Conservation (phyloP, 2,888 invertebrate species). For the Eilema sororculum region DNA sequence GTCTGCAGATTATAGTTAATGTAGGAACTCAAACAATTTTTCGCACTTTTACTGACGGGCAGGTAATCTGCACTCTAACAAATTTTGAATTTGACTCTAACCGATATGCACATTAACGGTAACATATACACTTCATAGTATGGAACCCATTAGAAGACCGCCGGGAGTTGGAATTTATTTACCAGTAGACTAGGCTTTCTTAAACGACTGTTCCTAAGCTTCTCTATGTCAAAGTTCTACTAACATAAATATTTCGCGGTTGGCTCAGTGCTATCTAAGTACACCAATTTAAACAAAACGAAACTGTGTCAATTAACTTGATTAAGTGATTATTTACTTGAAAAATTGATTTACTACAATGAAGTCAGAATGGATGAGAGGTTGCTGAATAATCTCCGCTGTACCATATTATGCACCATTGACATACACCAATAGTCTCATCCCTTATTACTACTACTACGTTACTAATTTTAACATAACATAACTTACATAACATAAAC, state of each 20-base stretch:
- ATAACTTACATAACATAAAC: too few relatives aligned
- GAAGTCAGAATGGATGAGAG: background rate
- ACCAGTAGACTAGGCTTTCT: background rate
- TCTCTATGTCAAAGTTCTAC: background rate
- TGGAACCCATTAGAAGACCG: background rate
- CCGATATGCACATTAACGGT: too few relatives aligned
- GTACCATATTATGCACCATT: too few relatives aligned
- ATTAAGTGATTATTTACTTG: conserved; percentile 8
- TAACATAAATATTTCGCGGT: background rate
- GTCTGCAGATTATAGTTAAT: too few relatives aligned
- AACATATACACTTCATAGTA: background rate
- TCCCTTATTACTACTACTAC: too few relatives aligned
- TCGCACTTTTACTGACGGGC: too few relatives aligned
- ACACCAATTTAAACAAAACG: background rate
- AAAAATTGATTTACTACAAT: background rate
- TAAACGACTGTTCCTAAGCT: background rate
- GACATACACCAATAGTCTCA: too few relatives aligned
- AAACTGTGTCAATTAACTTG: conserved; percentile 1
- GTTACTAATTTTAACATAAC: too few relatives aligned
- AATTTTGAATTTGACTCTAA: too few relatives aligned
- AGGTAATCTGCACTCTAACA: too few relatives aligned
- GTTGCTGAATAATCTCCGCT: background rate
- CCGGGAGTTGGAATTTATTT: background rate
- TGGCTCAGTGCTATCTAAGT: background rate
- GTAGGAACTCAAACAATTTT: too few relatives aligned